Conservation (phyloP, 2,888 invertebrate genomes). For the Plemyria rubiginata region DNA sequence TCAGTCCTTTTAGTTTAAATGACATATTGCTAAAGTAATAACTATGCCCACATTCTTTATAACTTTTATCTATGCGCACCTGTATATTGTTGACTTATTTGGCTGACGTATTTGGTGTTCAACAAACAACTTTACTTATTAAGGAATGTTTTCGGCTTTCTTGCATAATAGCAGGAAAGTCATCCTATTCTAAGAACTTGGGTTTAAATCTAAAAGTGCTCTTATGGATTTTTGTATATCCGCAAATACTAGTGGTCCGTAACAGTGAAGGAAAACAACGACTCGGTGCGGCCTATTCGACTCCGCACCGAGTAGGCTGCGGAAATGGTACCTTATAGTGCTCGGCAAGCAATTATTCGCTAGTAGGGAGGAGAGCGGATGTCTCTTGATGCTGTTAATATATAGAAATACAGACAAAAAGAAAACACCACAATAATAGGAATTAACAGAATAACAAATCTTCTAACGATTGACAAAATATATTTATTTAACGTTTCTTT, state of each 20-base stretch:
- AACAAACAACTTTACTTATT: slow-evolving; percentile 31
- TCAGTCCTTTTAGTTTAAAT: not conserved
- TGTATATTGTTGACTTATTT: slow-evolving; percentile 44
- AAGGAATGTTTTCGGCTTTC: slow-evolving; percentile 31
- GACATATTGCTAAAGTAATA: slow-evolving; percentile 40
- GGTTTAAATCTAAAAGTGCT: not conserved
- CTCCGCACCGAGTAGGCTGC: too few species aligned
- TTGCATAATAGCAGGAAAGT: slow-evolving; percentile 8
- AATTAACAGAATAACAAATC: not conserved
- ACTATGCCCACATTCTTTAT: slow-evolving; percentile 39
- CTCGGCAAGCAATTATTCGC: too few species aligned
- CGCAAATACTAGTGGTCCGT: too few species aligned
- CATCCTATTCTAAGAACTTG: not conserved
- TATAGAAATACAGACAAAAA: not conserved
- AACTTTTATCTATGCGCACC: slow-evolving; percentile 49
- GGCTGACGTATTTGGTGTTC: slow-evolving; percentile 34
- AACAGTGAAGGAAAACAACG: too few species aligned
- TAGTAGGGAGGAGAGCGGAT: too few species aligned
- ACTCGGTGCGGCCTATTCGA: too few species aligned
- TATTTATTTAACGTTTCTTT: not conserved
- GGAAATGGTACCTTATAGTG: too few species aligned
- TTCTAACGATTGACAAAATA: not conserved
- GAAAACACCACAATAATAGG: not conserved
- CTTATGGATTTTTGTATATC: too few species aligned
- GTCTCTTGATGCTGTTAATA: too few species aligned